Conservation (phyloP, 2,113 vertebrate genomes). For the Salvelinus alpinus region DNA sequence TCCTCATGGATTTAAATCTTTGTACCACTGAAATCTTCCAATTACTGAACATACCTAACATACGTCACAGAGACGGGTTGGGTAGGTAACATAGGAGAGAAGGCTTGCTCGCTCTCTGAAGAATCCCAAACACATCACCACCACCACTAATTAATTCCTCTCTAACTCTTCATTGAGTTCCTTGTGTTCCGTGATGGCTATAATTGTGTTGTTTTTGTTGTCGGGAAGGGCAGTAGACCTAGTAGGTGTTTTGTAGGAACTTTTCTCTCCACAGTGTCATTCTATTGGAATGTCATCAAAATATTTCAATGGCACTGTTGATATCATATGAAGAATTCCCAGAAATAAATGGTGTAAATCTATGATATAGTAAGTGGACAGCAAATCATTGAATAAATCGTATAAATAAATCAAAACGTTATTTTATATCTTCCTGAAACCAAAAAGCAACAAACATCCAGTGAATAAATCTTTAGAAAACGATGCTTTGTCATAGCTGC, state of each 20-base stretch:
- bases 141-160: slow-evolving; percentile 18
- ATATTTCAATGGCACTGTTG: background rate
- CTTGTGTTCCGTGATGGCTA: slow-evolving; percentile 14
- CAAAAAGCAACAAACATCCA: background rate
- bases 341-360: background rate
- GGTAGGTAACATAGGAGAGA: slow-evolving; percentile 18
- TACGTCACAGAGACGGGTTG: slow-evolving; percentile 31
- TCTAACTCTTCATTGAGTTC: slow-evolving; percentile 24
- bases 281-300: background rate
- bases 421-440: background rate
- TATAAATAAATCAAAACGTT: background rate
- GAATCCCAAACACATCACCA: slow-evolving; percentile 10
- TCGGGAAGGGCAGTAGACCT: background rate
- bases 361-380: background rate
- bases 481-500: too few species aligned
- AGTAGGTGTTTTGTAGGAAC: background rate
- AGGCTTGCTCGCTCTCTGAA: slow-evolving; percentile 10
- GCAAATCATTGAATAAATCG: background rate
- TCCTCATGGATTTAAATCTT: slow-evolving; percentile 83
- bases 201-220: slow-evolving; percentile 1
- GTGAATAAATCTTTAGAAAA: background rate
- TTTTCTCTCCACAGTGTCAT: background rate
- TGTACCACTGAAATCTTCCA: slow-evolving; percentile 76
- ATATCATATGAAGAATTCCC: background rate
- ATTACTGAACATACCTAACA: slow-evolving; percentile 76